Evolutionary conservation across 2,113 vertebrate genomes (phyloP).

Genomic region (Semnornis frantzii): DNA sequence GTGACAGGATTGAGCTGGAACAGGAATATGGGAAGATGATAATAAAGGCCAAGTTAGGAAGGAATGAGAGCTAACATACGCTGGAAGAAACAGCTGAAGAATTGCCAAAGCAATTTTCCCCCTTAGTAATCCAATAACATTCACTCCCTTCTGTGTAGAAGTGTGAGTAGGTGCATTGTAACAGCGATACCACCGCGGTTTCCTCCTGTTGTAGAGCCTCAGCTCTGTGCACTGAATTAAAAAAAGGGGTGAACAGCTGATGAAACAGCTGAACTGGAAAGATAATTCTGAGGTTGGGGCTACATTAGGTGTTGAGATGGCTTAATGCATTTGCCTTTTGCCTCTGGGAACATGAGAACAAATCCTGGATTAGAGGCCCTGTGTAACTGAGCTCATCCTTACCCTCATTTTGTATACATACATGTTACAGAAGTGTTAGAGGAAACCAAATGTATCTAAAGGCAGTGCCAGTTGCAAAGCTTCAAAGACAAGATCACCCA

Average conservation of each 20-base stretch:
- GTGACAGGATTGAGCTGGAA: background rate
- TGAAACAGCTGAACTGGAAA: conserved; percentile 39
- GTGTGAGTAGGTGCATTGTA: background rate
- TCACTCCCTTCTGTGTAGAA: background rate
- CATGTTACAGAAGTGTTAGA: background rate
- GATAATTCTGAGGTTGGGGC: conserved; percentile 52
- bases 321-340: conserved; percentile 26
- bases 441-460: background rate
- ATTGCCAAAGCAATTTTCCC: conserved; percentile 2
- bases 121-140: conserved; percentile 28
- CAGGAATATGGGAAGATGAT: background rate
- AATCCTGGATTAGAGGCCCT: conserved; percentile 39
- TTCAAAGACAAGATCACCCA: background rate
- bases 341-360: conserved; percentile 49
- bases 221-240: conserved; percentile 36
- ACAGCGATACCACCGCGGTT: background rate
- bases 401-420: background rate
- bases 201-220: conserved; percentile 15
- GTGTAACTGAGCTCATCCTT: conserved; percentile 7
- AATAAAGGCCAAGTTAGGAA: background rate
- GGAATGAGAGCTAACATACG: background rate
- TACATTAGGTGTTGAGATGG: conserved; percentile 17
- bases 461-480: background rate
- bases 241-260: conserved; percentile 22
- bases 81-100: conserved; percentile 13